Evolutionary conservation across 2,797 vertebrate species (phyloP).

Genomic region (Pseudochirops cupreus): DNA sequence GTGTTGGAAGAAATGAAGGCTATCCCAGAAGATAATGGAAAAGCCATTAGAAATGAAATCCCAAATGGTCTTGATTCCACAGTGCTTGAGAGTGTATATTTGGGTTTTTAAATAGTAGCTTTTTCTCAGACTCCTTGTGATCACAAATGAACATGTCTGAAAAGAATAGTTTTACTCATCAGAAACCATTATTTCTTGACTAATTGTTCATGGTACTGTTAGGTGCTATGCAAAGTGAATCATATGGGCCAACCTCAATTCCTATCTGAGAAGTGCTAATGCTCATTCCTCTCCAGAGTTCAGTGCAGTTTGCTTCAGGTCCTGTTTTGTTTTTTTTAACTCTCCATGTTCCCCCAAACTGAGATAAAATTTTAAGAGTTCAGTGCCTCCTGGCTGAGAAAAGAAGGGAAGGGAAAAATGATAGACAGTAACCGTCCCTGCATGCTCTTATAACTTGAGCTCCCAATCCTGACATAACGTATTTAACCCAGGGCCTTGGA

Average conservation of each 20-base stretch:
- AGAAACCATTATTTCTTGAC: not conserved
- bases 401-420: not conserved
- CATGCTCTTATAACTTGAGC: not conserved
- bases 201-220: not conserved
- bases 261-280: not conserved
- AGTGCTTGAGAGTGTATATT: not conserved
- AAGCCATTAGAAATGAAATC: not conserved
- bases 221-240: not conserved
- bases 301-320: not conserved
- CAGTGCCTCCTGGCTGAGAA: not conserved
- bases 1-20: not conserved
- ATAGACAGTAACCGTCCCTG: not conserved
- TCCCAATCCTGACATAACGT: not conserved
- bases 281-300: not conserved
- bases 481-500: not conserved
- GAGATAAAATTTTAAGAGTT: conserved; percentile 13
- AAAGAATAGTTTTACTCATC: not conserved
- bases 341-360: conserved; percentile 4
- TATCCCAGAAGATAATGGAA: not conserved
- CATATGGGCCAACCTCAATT: not conserved
- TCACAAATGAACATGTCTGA: not conserved
- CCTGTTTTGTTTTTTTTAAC: not conserved
- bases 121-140: not conserved
- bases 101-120: not conserved
- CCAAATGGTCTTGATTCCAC: not conserved